These are phyloP conservation scores for Drosophila phalerata DNA, from an alignment of 2,888 invertebrate species.

Conservation along the genomic window DNA sequence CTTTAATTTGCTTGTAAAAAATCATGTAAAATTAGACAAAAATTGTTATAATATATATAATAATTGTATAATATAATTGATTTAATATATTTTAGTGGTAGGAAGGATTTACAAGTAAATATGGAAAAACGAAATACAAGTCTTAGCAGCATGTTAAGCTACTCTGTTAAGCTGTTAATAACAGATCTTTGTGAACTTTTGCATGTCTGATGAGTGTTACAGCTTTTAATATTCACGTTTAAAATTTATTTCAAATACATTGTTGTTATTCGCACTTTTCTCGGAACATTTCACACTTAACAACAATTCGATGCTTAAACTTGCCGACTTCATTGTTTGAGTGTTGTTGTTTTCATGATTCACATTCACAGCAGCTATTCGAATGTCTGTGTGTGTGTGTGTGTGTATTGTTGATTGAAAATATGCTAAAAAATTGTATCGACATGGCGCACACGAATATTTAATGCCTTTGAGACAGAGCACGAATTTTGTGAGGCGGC, in stretches of 20 bases:
- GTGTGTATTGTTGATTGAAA: constrained; percentile 59
- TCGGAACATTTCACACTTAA: constrained; percentile 31
- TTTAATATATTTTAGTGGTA: too few relatives aligned
- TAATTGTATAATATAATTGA: too few relatives aligned
- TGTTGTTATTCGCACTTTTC: constrained; percentile 22
- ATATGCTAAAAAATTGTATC: constrained; percentile 78
- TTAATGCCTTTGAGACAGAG: constrained; percentile 11
- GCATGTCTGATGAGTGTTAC: background rate
- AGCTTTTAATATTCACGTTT: constrained; percentile 1
- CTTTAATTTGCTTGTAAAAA: too few relatives aligned
- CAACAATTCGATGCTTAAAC: constrained; percentile 27
- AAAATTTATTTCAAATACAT: constrained; percentile 3
- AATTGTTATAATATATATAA: too few relatives aligned
- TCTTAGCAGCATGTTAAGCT: background rate
- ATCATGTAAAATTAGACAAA: too few relatives aligned
- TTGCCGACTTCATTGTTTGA: constrained; percentile 5
- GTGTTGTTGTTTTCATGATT: constrained; percentile 46
- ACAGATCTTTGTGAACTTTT: background rate
- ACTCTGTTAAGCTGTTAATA: background rate
- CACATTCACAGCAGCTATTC: constrained; percentile 41
- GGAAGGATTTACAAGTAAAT: too few relatives aligned
- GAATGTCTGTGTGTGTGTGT: background rate
- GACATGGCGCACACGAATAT: constrained; percentile 40
- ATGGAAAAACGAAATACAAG: background rate
- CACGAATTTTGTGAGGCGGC: constrained; percentile 38